phyloP scores from a whole-genome alignment of 2,888 invertebrate genomes.

The Osedax fenrisi region DNA sequence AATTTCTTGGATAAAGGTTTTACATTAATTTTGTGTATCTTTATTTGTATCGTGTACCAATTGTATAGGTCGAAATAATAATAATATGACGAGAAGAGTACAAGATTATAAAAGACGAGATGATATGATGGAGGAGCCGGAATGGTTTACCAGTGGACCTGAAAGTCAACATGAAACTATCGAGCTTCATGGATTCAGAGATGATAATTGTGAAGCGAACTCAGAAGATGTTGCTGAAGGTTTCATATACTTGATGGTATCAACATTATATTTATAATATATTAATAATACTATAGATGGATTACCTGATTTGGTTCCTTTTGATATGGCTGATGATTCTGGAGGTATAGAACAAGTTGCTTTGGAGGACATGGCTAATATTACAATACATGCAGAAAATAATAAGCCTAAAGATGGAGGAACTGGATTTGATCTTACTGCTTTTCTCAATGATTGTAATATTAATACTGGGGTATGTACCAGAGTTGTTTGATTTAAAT shows the following conservation, averaged over 20 bases:
- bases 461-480: no score
- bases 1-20: no score
- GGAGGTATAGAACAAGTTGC: not conserved
- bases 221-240: no score
- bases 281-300: not conserved
- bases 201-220: not conserved
- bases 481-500: no score
- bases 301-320: not conserved
- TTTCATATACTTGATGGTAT: no score
- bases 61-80: no score
- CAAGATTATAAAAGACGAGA: no score
- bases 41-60: no score
- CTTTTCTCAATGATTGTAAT: not conserved
- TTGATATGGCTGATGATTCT: not conserved
- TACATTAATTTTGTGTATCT: no score
- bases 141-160: slow-evolving; percentile 75
- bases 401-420: not conserved
- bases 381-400: not conserved
- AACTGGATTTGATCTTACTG: not conserved
- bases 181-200: slow-evolving; percentile 70
- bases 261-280: not conserved
- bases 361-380: not conserved
- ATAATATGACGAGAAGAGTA: no score
- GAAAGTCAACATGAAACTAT: slow-evolving; percentile 81
- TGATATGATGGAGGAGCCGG: slow-evolving; percentile 61